These are phyloP conservation scores for Chromis chromis DNA, from an alignment of 2,797 vertebrate species.

Conservation along the genomic window DNA sequence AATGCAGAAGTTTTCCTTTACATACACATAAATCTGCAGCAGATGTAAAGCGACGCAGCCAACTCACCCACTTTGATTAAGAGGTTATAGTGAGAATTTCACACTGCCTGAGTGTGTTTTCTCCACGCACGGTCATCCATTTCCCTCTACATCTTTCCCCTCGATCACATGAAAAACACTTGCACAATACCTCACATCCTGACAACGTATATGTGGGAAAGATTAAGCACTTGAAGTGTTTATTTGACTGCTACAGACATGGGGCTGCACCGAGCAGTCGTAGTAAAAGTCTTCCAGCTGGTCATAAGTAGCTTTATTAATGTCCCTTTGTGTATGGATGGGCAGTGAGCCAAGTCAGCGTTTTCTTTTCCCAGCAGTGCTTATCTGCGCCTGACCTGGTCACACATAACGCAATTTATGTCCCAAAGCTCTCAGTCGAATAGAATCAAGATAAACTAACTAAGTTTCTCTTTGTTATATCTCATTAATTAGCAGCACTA, in stretches of 20 bases:
- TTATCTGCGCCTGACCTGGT: slow-evolving; percentile 49
- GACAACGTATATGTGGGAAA: slow-evolving; percentile 34
- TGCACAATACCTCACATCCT: slow-evolving; percentile 52
- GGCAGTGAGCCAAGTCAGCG: slow-evolving; percentile 57
- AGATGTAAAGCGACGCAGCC: too few species aligned
- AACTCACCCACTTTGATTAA: too few species aligned
- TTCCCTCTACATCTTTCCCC: slow-evolving; percentile 9
- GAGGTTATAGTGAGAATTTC: neutral
- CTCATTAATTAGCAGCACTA: slow-evolving; percentile 48
- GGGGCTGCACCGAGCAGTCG: slow-evolving; percentile 10
- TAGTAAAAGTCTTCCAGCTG: slow-evolving; percentile 42
- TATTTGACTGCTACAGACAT: slow-evolving; percentile 47
- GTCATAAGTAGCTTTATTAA: slow-evolving; percentile 67
- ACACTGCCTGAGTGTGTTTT: slow-evolving; percentile 14
- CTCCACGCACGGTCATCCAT: slow-evolving; percentile 11
- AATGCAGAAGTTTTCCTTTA: too few species aligned
- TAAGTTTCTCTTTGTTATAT: slow-evolving; percentile 44
- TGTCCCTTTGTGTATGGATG: slow-evolving; percentile 65
- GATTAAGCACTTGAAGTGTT: slow-evolving; percentile 60
- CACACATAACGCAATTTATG: slow-evolving; percentile 38
- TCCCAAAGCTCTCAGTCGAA: slow-evolving; percentile 29
- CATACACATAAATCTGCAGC: neutral
- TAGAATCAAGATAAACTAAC: slow-evolving; percentile 38
- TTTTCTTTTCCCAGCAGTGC: slow-evolving; percentile 50
- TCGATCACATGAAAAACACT: slow-evolving; percentile 39